phyloP scores from a whole-genome alignment of 2,113 vertebrate genomes.

The Loxodonta africana region DNA sequence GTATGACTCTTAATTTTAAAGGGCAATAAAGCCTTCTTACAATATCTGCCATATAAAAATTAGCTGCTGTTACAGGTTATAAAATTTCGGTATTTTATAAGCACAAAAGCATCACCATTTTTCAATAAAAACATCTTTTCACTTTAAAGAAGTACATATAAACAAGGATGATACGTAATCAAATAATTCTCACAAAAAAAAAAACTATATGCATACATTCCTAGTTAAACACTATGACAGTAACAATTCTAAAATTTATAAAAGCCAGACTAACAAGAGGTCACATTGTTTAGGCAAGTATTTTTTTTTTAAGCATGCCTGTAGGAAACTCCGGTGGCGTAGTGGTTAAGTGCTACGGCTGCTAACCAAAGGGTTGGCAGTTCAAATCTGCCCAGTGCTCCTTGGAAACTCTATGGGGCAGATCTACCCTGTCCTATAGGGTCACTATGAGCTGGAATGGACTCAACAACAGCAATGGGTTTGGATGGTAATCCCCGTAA shows the following conservation, averaged over 20 bases:
- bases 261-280: not conserved
- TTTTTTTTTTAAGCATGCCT: not conserved
- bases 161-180: conserved; percentile 17
- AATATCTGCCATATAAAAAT: conserved; percentile 39
- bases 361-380: too few species aligned
- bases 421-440: not conserved
- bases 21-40: not conserved
- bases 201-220: not conserved
- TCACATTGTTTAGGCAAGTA: not conserved
- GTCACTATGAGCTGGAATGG: too few species aligned
- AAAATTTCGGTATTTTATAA: conserved; percentile 31
- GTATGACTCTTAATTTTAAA: not conserved
- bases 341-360: too few species aligned
- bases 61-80: not conserved
- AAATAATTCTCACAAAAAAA: not conserved
- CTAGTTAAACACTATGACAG: not conserved
- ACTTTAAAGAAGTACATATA: not conserved
- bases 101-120: not conserved
- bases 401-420: not conserved
- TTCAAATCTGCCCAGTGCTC: too few species aligned
- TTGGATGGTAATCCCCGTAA: not conserved
- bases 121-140: not conserved
- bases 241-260: not conserved
- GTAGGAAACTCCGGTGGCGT: too few species aligned
- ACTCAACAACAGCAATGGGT: too few species aligned